phyloP scores from a whole-genome alignment of 2,888 invertebrate genomes.

The Latrodectus elegans region DNA sequence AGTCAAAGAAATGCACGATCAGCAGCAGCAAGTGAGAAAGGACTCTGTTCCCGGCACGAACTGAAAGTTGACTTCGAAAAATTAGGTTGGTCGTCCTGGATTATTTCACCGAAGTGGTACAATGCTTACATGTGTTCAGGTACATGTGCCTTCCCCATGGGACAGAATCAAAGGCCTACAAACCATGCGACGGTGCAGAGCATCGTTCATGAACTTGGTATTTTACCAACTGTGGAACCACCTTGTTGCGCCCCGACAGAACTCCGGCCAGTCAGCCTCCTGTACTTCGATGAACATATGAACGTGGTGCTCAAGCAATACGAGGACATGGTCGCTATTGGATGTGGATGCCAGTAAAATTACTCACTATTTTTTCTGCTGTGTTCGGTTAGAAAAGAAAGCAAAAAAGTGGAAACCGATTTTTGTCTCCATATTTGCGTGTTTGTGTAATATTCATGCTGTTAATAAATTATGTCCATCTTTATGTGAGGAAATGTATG shows the following conservation, averaged over 20 bases:
- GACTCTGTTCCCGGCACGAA: conserved; percentile 73
- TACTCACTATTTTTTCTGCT: neutral
- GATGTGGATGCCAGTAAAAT: conserved; percentile 80
- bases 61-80: conserved; percentile 80
- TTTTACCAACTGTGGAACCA: conserved; percentile 75
- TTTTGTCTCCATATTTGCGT: no score
- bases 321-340: conserved; percentile 81
- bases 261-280: conserved; percentile 78
- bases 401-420: no score
- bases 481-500: no score
- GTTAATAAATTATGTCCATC: no score
- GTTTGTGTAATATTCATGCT: no score
- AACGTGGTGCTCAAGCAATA: conserved; percentile 81
- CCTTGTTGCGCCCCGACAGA: conserved; percentile 82
- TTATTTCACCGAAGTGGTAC: conserved; percentile 80
- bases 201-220: conserved; percentile 78
- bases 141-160: conserved; percentile 76
- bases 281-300: conserved; percentile 80
- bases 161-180: conserved; percentile 78
- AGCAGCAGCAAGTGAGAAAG: neutral
- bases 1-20: conserved; percentile 20
- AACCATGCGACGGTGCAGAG: conserved; percentile 81
- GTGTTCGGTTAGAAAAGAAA: no score
- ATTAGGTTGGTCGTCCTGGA: conserved; percentile 80
- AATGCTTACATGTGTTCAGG: conserved; percentile 80